Evolutionary conservation across 2,113 vertebrate species (phyloP).

Genomic region (Pteronura brasiliensis): DNA sequence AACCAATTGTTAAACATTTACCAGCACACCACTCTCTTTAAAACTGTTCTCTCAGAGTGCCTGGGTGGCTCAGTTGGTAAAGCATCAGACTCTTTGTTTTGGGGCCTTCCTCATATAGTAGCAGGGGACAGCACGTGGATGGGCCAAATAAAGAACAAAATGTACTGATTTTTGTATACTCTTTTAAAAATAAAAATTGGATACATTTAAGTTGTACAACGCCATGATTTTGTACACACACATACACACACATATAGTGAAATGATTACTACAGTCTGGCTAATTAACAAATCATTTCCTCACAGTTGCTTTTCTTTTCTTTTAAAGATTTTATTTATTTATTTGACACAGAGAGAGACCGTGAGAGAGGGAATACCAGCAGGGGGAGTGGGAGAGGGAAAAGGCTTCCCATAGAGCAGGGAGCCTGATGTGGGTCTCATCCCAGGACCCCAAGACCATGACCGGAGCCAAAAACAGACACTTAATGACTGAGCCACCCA

Average conservation of each 20-base stretch:
- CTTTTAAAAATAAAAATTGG: not conserved
- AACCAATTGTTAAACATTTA: not conserved
- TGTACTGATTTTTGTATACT: not conserved
- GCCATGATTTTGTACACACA: not conserved
- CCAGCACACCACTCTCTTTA: not conserved
- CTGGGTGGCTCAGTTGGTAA: not conserved
- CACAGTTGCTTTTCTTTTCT: not conserved
- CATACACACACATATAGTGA: not conserved
- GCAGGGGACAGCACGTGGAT: not conserved
- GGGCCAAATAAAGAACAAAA: not conserved
- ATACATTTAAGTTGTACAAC: not conserved
- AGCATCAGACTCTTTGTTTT: not conserved
- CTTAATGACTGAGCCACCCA: too few relatives aligned
- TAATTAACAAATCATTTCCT: not conserved
- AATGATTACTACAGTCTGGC: not conserved
- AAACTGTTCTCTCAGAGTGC: not conserved
- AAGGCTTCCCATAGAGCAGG: too few relatives aligned
- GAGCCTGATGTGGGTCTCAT: too few relatives aligned
- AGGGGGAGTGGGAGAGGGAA: too few relatives aligned
- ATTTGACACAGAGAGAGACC: too few relatives aligned
- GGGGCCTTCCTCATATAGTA: not conserved
- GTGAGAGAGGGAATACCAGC: too few relatives aligned
- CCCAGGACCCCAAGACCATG: too few relatives aligned
- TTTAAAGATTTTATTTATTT: not conserved
- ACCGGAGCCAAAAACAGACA: too few relatives aligned